Base-by-base conservation (phyloP, 1,140 invertebrate species). In the Leguminivora glycinivorella region DNA sequence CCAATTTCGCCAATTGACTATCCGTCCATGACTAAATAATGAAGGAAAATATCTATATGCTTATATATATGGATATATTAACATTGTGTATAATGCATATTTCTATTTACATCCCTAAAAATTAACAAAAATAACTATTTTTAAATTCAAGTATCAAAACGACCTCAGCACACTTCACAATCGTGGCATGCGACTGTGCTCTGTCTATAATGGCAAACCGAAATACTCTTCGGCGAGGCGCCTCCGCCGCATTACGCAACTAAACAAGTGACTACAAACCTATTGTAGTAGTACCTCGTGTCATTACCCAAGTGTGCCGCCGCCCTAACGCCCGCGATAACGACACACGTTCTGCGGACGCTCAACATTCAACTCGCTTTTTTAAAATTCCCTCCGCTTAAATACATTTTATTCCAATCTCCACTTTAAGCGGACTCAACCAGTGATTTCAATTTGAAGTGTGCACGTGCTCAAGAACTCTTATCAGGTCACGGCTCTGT, bases 321-420 rank as follows among this genome's bases (percentile, higher is more conserved):
- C 58, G 58, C 58, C 58, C 26, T 63, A 29, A 63, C 58, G 14
- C 56, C 25, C 58, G 25, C 58, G 58, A 63, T 58, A 58, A 58
- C 25, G 24, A 29, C 58, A 63, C 29, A 63, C 58, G 58, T 63
- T 63, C 25, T 63, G 31, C 58, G n/a, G 58, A 26, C 58, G 26
- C 4, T 26, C 25, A 26, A n/a, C 58, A 63, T 29, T 63, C 58
- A 63, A 29, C 58, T 31, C 58, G 58, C 58, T 63, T 63, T 63
- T 31, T 29, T 29, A 14, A 29, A 60, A 63, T 29, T 63, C 25
- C n/a, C n/a, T 19, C 58, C 14, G 17, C 17, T 63, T 29, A 29
- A 58, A 58, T 58, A 58, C 9, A 25, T 1, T 19, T 52, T 58
- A 58, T 63, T 17, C 14, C 26, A 63, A 29, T 34, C 7, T 29